A percentile compares a stretch with the other conserved stretches of the same genome.
These are phyloP conservation scores for Alaudala cheleensis DNA, from an alignment of 2,113 vertebrate genomes.

Conservation along the genomic window DNA sequence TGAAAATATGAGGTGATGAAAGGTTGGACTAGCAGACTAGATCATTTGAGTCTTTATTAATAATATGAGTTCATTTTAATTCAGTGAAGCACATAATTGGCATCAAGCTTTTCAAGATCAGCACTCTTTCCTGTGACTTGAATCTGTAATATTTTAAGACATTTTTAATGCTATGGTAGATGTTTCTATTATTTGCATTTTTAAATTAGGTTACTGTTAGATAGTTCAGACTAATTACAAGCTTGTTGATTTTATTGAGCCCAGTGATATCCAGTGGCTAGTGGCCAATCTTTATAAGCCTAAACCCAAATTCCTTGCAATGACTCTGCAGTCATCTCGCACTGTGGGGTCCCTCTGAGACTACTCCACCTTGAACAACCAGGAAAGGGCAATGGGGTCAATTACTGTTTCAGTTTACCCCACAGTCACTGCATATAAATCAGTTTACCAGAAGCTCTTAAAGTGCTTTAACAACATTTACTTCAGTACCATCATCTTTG, in stretches of 20 bases:
- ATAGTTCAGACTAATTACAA: constrained; percentile 75
- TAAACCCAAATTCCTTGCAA: constrained; percentile 65
- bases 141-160: constrained; percentile 66
- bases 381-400: constrained; percentile 66
- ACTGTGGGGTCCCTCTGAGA: constrained; percentile 49
- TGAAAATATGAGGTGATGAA: constrained; percentile 69
- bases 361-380: constrained; percentile 70
- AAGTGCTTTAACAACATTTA: constrained; percentile 29
- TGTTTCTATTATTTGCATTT: constrained; percentile 77
- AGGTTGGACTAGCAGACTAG: constrained; percentile 69
- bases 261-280: constrained; percentile 49
- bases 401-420: constrained; percentile 68
- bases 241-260: constrained; percentile 70
- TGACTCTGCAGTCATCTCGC: constrained; percentile 68
- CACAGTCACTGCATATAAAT: constrained; percentile 70
- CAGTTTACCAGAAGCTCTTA: constrained; percentile 51
- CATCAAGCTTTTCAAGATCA: constrained; percentile 74
- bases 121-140: constrained; percentile 54
- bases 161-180: constrained; percentile 54
- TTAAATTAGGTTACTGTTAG: constrained; percentile 68
- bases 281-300: constrained; percentile 68
- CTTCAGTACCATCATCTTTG: constrained; percentile 56
- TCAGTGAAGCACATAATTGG: constrained; percentile 81
- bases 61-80: constrained; percentile 78
- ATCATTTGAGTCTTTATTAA: constrained; percentile 77